Evolutionary conservation across 2,888 invertebrate genomes (phyloP).

Genomic region (Lasioglossum calceatum): DNA sequence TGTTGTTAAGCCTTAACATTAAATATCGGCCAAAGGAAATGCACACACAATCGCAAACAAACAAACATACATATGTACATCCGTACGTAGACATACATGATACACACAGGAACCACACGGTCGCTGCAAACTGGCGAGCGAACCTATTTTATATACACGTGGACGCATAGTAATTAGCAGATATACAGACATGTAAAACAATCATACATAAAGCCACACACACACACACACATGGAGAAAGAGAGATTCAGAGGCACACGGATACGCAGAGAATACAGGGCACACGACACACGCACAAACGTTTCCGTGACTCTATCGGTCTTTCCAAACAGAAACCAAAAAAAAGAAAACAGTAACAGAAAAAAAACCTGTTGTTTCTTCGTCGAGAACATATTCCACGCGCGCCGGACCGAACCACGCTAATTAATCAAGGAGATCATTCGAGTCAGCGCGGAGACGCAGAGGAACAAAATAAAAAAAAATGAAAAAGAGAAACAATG

Average conservation of each 20-base stretch:
- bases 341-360: not conserved
- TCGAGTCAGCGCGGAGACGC: not conserved
- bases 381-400: not conserved
- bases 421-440: not conserved
- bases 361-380: slow-evolving; percentile 2
- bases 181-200: not conserved
- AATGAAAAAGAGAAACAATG: slow-evolving; percentile 4
- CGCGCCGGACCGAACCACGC: not conserved
- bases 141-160: slow-evolving; percentile 51
- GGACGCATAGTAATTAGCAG: slow-evolving; percentile 19
- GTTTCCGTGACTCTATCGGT: slow-evolving; percentile 45
- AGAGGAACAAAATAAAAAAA: not conserved
- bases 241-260: not conserved
- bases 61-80: not conserved
- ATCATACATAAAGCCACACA: not conserved
- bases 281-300: slow-evolving; percentile 27
- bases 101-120: slow-evolving; percentile 10
- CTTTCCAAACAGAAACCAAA: slow-evolving; percentile 36
- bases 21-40: slow-evolving; percentile 70
- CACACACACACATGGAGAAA: not conserved
- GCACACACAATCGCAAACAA: slow-evolving; percentile 52
- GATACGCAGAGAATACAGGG: slow-evolving; percentile 7
- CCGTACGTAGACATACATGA: not conserved
- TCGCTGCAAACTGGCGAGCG: slow-evolving; percentile 23
- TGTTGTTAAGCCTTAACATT: slow-evolving; percentile 71